Evolutionary conservation across 2,888 invertebrate species (phyloP).

Genomic region (Xylocampa areola): DNA sequence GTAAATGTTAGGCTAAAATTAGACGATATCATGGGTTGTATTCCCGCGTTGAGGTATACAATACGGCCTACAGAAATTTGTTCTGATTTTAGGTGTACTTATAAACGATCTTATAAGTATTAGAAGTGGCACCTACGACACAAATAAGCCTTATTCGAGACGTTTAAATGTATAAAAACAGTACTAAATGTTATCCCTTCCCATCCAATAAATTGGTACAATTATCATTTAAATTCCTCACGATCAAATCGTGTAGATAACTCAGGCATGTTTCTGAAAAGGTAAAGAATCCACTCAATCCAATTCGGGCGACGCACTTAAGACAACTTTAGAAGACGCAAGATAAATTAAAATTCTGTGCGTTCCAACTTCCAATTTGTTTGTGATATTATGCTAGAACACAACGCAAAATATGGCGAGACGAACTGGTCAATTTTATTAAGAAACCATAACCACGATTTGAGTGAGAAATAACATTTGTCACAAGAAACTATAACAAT

Average conservation of each 20-base stretch:
- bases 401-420: too few relatives aligned
- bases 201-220: constrained; percentile 26
- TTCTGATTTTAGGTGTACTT: neutral
- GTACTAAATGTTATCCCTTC: constrained; percentile 1
- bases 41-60: neutral
- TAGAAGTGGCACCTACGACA: neutral
- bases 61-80: neutral
- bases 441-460: too few relatives aligned
- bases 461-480: too few relatives aligned
- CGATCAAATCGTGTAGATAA: constrained; percentile 20
- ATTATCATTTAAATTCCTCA: constrained; percentile 41
- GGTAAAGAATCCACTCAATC: constrained; percentile 21
- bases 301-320: constrained; percentile 7
- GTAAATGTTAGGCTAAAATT: constrained; percentile 1
- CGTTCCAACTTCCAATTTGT: too few relatives aligned
- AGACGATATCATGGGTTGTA: neutral
- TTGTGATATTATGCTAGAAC: too few relatives aligned
- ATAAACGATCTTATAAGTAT: too few relatives aligned
- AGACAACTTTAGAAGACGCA: constrained; percentile 8
- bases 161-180: neutral
- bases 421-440: too few relatives aligned
- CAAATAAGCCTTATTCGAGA: neutral
- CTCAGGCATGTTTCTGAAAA: constrained; percentile 13
- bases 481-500: too few relatives aligned
- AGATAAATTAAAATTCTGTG: constrained; percentile 28